Evolutionary conservation across 2,113 vertebrate genomes (phyloP).

Genomic region (Tylochromis polylepis): DNA sequence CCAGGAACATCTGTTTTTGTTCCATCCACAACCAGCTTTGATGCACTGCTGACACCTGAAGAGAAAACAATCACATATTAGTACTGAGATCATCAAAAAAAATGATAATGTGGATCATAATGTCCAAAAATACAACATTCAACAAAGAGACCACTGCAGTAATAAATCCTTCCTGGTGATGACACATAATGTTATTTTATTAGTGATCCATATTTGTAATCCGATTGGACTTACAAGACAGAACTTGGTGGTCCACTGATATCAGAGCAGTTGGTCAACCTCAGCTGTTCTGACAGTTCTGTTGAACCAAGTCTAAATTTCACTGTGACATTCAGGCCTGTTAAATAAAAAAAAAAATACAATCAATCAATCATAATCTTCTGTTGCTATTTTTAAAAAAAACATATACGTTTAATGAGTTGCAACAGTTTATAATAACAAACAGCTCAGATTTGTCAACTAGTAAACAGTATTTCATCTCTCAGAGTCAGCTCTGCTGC

Average conservation of each 20-base stretch:
- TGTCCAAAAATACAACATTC: neutral
- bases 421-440: neutral
- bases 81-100: neutral
- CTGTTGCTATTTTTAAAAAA: no score
- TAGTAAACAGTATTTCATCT: neutral
- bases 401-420: neutral
- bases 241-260: slow-evolving; percentile 13
- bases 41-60: slow-evolving; percentile 45
- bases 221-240: slow-evolving; percentile 19
- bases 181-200: no score
- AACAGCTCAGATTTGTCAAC: neutral
- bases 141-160: neutral
- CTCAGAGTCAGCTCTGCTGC: no score
- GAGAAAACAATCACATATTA: neutral
- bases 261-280: slow-evolving; percentile 37
- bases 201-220: no score
- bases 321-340: neutral
- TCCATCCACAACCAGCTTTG: slow-evolving; percentile 29
- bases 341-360: neutral
- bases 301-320: neutral
- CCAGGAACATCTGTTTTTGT: neutral
- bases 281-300: neutral
- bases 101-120: neutral
- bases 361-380: neutral
- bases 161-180: neutral